Evolutionary conservation across 2,888 invertebrate species (phyloP), one percentile per base, ranked within the genome.

Genomic region (Melieria crassipennis): DNA sequence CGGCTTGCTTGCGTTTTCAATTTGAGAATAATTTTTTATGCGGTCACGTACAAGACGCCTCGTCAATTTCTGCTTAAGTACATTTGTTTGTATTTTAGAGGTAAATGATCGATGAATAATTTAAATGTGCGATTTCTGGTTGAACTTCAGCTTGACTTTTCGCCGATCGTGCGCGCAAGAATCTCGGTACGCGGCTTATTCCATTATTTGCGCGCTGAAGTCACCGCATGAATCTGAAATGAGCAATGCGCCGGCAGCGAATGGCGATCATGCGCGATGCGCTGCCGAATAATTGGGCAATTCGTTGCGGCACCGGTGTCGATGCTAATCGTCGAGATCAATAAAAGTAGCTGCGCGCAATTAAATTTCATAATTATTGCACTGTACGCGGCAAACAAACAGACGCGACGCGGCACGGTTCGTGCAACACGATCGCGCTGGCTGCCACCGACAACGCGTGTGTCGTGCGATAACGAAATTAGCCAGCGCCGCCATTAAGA

Each of bases 91-190:
- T 63, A 63, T 16, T 58, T 67, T 7, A 68, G 66, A 65, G 75
- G 75, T 77, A 74, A 76, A 75, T 76, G 77, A 76, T 77, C 77
- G 76, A 76, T 76, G 74, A 77, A 77, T 77, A 76, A 77, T 75
- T 73, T 57, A 66, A 75, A 72, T 73, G 71, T 74, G 71, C 71
- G 74, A 74, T 69, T 72, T 72, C 67, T 71, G 71, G 72, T 73
- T 75, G 73, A 75, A 76, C 70, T 75, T 64, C 66, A 58, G 72
- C 64, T 57, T 57, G 16, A 30, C 30, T 30, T 30, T 30, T 30
- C 30, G 30, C 30, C 30, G 30, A 30, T 30, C 30, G 30, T 30
- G 30, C 30, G 30, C 30, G 30, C 30, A 30, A 30, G 30, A 30
- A 30, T 30, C 30, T 30, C 30, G 3, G 1, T 30, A 30, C 30